Evolutionary conservation across 2,113 vertebrate genomes (phyloP).

Genomic region (Triplophysa tibetana): DNA sequence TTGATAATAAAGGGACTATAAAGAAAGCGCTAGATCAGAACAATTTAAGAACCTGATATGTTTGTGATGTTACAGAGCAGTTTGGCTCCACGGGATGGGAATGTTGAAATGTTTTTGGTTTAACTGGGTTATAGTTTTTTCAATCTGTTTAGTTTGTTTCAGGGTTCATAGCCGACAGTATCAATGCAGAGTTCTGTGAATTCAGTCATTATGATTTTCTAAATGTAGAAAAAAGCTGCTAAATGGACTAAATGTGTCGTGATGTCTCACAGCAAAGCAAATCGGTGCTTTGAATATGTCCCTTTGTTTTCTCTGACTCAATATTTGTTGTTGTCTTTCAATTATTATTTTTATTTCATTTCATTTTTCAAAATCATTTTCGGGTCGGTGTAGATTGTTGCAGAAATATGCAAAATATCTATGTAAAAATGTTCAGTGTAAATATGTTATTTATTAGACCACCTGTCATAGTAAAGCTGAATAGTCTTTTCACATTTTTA

Average conservation of each 20-base stretch:
- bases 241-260: not conserved
- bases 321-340: no score
- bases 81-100: not conserved
- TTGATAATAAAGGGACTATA: no score
- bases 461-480: no score
- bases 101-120: not conserved
- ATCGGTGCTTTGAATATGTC: not conserved
- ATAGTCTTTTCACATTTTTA: no score
- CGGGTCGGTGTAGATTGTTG: no score
- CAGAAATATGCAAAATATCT: no score
- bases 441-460: no score
- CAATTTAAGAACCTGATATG: not conserved
- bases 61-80: not conserved
- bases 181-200: conserved; percentile 6
- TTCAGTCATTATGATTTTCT: conserved; percentile 8
- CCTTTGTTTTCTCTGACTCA: no score
- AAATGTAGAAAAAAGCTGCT: not conserved
- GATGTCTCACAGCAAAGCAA: not conserved
- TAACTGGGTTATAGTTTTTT: conserved; percentile 7
- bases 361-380: no score
- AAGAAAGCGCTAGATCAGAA: not conserved
- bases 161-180: conserved; percentile 10
- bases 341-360: no score
- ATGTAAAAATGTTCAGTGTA: no score
- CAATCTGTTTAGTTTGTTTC: conserved; percentile 11